These are phyloP conservation scores for Parasteatoda lunata DNA, from an alignment of 2,888 invertebrate species.

Conservation along the genomic window DNA sequence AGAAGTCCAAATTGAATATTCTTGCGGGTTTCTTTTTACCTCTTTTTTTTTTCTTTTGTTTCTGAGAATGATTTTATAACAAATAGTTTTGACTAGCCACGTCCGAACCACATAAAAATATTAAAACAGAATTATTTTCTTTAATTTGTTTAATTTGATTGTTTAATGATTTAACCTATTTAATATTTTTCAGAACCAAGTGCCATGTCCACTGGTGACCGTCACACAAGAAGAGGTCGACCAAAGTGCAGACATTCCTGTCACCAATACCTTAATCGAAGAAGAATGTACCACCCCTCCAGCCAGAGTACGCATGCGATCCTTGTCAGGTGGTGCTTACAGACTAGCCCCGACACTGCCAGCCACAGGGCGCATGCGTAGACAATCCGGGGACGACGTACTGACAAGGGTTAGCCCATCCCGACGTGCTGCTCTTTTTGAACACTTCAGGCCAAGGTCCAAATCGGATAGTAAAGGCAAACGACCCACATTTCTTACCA, in stretches of 20 bases:
- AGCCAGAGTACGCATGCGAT: conserved; percentile 59
- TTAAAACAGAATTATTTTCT: too few relatives aligned
- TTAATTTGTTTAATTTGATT: too few relatives aligned
- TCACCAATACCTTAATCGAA: not conserved
- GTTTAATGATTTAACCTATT: not conserved
- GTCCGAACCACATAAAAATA: too few relatives aligned
- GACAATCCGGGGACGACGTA: conserved; percentile 63
- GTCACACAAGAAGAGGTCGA: conserved; percentile 54
- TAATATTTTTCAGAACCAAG: conserved; percentile 49
- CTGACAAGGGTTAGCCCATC: conserved; percentile 66
- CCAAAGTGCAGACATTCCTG: not conserved
- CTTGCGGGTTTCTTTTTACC: too few relatives aligned
- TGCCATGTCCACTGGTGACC: conserved; percentile 47
- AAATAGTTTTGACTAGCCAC: too few relatives aligned
- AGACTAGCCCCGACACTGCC: conserved; percentile 39
- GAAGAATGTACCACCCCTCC: conserved; percentile 42
- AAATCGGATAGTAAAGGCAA: conserved; percentile 82
- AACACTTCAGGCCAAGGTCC: conserved; percentile 85
- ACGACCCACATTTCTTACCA: conserved; percentile 83
- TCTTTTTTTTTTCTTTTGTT: too few relatives aligned
- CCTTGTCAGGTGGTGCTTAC: conserved; percentile 64
- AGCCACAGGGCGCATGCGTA: conserved; percentile 39
- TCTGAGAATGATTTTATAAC: too few relatives aligned
- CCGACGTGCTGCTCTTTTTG: conserved; percentile 78
- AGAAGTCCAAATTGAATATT: too few relatives aligned